phyloP scores from a whole-genome alignment of 2,797 vertebrate species.

The Siniperca undulata region DNA sequence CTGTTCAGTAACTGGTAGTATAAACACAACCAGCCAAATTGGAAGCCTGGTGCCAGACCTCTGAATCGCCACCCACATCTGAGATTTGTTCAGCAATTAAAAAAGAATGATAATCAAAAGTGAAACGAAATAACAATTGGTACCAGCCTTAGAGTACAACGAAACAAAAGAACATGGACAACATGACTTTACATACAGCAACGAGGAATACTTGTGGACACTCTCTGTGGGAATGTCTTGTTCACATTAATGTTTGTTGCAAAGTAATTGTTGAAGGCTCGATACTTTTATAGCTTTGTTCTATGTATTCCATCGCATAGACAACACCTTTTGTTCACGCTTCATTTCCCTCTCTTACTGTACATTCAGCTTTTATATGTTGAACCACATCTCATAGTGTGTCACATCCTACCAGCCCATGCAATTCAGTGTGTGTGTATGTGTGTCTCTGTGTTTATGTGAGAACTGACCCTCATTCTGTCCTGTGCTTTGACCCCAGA shows the following conservation, averaged over 20 bases:
- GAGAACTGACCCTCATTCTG: neutral
- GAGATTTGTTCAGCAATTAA: neutral
- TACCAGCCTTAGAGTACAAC: too few species aligned
- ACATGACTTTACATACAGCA: neutral
- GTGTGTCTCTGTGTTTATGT: neutral
- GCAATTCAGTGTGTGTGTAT: conserved; percentile 46
- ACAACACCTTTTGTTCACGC: neutral
- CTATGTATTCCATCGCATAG: neutral
- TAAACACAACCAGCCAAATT: neutral
- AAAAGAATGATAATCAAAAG: too few species aligned
- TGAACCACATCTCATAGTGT: too few species aligned
- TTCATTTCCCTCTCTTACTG: neutral
- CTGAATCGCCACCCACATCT: neutral
- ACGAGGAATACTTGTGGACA: neutral
- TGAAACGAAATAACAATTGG: neutral
- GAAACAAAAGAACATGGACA: too few species aligned
- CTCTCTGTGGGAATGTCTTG: too few species aligned
- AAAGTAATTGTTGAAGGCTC: neutral
- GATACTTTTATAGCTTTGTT: neutral
- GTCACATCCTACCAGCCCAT: neutral
- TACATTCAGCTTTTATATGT: neutral
- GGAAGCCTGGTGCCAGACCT: neutral
- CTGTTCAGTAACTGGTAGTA: neutral
- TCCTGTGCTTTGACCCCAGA: conserved; percentile 78
- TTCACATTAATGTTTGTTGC: neutral